A percentile compares a stretch with the other conserved stretches of the same genome.
Evolutionary conservation across 2,113 vertebrate species (phyloP).

Genomic region (Silurus glanis): DNA sequence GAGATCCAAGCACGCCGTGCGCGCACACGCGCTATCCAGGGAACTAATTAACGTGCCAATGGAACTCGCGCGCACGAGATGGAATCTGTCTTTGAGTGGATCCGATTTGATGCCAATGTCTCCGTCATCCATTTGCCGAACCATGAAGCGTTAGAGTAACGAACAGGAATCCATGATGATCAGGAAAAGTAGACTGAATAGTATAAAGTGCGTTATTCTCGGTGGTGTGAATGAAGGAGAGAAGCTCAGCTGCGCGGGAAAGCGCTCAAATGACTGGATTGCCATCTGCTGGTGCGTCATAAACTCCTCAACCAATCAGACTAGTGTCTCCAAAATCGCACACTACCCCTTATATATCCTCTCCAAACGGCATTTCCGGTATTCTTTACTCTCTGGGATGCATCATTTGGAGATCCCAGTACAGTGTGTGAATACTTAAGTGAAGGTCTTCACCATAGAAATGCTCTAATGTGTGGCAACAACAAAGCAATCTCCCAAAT

Average conservation of each 20-base stretch:
- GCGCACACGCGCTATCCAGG: conserved; percentile 48
- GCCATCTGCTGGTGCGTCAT: conserved; percentile 35
- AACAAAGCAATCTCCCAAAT: not conserved
- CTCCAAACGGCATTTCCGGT: not conserved
- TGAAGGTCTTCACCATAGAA: not conserved
- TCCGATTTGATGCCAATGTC: conserved; percentile 54
- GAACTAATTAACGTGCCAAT: conserved; percentile 52
- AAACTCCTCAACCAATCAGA: conserved; percentile 15
- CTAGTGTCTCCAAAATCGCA: no score
- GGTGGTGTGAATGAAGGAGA: not conserved
- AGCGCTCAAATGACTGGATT: conserved; percentile 30
- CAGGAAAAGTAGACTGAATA: not conserved
- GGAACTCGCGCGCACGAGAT: conserved; percentile 66
- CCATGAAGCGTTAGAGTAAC: not conserved
- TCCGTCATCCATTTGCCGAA: not conserved
- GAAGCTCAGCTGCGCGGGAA: conserved; percentile 1
- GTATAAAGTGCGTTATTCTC: not conserved
- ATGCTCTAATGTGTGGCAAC: not conserved
- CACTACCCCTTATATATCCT: not conserved
- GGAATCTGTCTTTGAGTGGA: conserved; percentile 32
- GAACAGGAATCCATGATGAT: not conserved
- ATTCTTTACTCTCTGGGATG: not conserved
- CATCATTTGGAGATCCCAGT: not conserved
- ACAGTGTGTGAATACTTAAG: not conserved
- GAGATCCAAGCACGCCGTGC: conserved; percentile 15